Base-by-base conservation (phyloP, 2,797 vertebrate genomes). In the Neomorphus geoffroyi region DNA sequence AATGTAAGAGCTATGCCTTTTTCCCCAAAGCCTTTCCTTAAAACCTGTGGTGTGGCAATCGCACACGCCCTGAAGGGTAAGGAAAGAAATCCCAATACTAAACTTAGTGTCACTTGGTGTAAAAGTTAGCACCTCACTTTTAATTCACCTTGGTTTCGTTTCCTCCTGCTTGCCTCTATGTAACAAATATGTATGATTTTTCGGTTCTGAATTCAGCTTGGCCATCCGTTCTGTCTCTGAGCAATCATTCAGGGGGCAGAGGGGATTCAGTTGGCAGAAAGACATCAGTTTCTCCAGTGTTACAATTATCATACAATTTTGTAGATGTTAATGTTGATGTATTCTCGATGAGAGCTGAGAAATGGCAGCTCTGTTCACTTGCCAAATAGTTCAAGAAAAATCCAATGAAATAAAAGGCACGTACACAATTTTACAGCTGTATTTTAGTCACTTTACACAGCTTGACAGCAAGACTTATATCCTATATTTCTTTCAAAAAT, bases 401-500 rank as follows among this genome's bases (percentile, higher is more conserved):
- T 58, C 51, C 73, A 12, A 35, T 45, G 43, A 79, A 79, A 24
- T 84, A 61, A 88, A 74, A 88, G 45, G n/a, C 57, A 60, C 33
- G 89, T 71, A 28, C 6, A 46, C 2, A 21, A 35, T 56, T 71
- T 62, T 95, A 39, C 35, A 69, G 37, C 65, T 91, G 12, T 58
- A 21, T 74, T 45, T 71, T 57, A 65, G 43, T 46, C 50, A 61
- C n/a, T 91, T n/a, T 77, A 30, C 3, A 32, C 35, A 88, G n/a
- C 43, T 41, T 75, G 83, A 87, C 39, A 91, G 56, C 41, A 86
- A n/a, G 26, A 66, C 33, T 92, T 78, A 67, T 1, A 18, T 78
- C 94, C 32, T 92, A 0, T 86, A 37, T 75, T 96, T 56, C 72
- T 88, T 84, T 78, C 41, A 19, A 89, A 81, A 64, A 45, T 21